phyloP scores from a whole-genome alignment of 2,888 invertebrate species.

The Muscina levida region DNA sequence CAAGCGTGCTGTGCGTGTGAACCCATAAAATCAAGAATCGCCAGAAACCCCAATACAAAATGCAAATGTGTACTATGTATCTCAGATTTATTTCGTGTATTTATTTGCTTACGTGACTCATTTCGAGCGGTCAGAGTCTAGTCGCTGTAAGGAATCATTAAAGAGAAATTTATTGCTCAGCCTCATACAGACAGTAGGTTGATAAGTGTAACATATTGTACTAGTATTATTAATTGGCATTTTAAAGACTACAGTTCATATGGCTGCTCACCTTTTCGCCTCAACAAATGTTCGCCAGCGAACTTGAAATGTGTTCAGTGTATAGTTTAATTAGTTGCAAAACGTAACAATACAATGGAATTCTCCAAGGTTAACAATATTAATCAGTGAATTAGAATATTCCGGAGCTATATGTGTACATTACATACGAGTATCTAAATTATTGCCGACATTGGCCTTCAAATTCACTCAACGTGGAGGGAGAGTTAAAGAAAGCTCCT shows the following conservation, averaged over 20 bases:
- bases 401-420: not conserved
- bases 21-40: too few species aligned
- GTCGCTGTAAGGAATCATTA: not conserved
- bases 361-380: too few species aligned
- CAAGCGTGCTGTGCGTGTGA: not conserved
- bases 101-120: not conserved
- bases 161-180: too few species aligned
- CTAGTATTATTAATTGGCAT: too few species aligned
- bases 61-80: too few species aligned
- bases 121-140: not conserved
- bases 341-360: too few species aligned
- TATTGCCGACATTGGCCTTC: slow-evolving; percentile 71
- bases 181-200: too few species aligned
- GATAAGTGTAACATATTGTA: too few species aligned
- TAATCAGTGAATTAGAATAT: not conserved
- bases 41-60: too few species aligned
- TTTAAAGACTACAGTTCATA: too few species aligned
- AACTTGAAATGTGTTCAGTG: slow-evolving; percentile 36
- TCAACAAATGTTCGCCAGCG: slow-evolving; percentile 52
- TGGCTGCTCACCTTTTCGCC: too few species aligned
- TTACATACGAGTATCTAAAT: not conserved
- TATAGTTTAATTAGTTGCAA: too few species aligned
- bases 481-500: slow-evolving; percentile 74
- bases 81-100: not conserved
- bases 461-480: slow-evolving; percentile 71